Conservation (phyloP, 2,797 vertebrate species). For the Eupleurogrammus muticus region DNA sequence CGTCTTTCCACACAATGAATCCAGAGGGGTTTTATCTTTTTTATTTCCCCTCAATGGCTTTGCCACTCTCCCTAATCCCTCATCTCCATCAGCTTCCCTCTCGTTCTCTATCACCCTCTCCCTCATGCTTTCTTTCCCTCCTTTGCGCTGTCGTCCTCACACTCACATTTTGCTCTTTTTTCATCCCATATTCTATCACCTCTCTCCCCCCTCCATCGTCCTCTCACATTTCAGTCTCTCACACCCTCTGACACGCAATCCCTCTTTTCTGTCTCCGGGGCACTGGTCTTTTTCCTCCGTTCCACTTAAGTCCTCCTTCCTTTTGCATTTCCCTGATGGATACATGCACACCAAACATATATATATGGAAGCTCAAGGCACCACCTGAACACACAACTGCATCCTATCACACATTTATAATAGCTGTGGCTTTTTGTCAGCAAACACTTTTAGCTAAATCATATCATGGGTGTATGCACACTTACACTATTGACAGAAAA, state of each 20-base stretch:
- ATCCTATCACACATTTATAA: constrained; percentile 33
- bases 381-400: constrained; percentile 15
- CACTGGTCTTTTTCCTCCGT: constrained; percentile 46
- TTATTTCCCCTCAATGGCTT: constrained; percentile 57
- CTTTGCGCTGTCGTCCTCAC: constrained; percentile 46
- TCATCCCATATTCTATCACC: constrained; percentile 22
- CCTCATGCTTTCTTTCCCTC: constrained; percentile 48
- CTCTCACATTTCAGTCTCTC: constrained; percentile 64
- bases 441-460: constrained; percentile 36
- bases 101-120: constrained; percentile 47
- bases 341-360: constrained; percentile 31
- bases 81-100: constrained; percentile 66
- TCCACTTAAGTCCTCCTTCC: constrained; percentile 47
- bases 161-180: constrained; percentile 41
- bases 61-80: constrained; percentile 71
- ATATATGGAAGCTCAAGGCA: constrained; percentile 9
- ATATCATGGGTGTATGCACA: constrained; percentile 34
- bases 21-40: constrained; percentile 50
- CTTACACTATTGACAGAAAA: constrained; percentile 46
- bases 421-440: constrained; percentile 11
- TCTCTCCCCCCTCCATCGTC: constrained; percentile 5
- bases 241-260: constrained; percentile 67
- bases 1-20: constrained; percentile 61
- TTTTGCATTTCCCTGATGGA: constrained; percentile 58
- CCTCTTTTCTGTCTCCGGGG: constrained; percentile 61